Percentiles rank a stretch among this genome's conserved stretches.
Conservation (phyloP, 1,140 invertebrate species). For the Aphelinus atriplicis region DNA sequence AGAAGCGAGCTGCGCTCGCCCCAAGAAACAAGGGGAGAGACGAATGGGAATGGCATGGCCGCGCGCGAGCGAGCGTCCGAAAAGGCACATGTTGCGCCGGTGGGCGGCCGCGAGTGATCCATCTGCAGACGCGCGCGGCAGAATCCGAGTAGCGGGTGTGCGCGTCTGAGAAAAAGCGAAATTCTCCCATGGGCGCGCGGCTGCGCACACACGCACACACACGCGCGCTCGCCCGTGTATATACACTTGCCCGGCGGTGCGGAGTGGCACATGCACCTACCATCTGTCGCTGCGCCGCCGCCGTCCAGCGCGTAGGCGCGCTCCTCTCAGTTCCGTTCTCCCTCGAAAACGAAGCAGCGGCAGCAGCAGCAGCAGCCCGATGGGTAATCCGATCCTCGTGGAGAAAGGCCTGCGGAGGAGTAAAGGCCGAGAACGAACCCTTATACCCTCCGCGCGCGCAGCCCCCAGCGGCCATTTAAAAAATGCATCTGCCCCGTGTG, state of each 20-base stretch:
- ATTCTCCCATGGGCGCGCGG: no score
- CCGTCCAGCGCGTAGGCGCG: neutral
- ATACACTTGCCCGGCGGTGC: conserved; percentile 27
- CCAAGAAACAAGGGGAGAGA: no score
- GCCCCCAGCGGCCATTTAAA: conserved; percentile 18
- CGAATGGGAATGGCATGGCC: no score
- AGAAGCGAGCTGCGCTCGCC: no score
- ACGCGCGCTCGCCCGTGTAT: conserved; percentile 9
- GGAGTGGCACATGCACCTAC: conserved; percentile 55
- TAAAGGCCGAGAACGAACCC: no score
- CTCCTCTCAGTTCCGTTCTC: conserved; percentile 30
- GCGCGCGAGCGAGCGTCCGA: neutral
- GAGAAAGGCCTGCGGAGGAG: conserved; percentile 43
- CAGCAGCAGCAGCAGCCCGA: conserved; percentile 34
- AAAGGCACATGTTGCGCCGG: neutral
- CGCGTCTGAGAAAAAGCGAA: no score
- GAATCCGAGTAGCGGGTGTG: neutral
- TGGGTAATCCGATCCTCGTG: conserved; percentile 58
- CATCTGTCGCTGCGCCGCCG: conserved; percentile 52
- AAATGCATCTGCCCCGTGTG: conserved; percentile 34
- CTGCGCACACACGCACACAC: neutral
- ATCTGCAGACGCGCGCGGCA: neutral
- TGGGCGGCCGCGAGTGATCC: neutral
- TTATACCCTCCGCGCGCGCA: no score
- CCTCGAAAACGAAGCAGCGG: neutral